These are phyloP conservation scores for Onychorhynchus coronatus DNA, from an alignment of 2,113 vertebrate species.

Conservation along the genomic window DNA sequence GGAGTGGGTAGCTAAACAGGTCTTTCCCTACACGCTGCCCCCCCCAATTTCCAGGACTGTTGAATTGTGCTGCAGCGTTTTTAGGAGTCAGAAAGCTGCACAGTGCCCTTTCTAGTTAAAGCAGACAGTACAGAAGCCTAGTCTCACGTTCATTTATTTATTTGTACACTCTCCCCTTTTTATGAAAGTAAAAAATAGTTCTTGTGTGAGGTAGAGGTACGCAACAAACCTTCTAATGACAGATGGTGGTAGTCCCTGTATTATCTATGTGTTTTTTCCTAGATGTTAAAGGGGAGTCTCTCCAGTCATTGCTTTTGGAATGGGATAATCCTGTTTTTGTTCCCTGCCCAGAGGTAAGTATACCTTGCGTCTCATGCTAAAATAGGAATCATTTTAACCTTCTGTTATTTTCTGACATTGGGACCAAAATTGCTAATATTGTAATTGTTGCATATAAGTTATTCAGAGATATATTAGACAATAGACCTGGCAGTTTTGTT, in stretches of 20 bases:
- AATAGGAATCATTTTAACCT: background rate
- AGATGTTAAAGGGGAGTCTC: constrained; percentile 66
- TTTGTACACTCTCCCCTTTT: background rate
- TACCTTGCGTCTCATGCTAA: background rate
- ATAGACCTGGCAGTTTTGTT: background rate
- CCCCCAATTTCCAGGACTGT: background rate
- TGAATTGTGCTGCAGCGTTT: background rate
- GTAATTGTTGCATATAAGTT: background rate
- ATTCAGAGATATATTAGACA: background rate
- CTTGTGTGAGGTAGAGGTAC: background rate
- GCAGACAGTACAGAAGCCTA: background rate
- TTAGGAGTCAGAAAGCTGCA: background rate
- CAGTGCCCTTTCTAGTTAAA: background rate
- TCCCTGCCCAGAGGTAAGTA: constrained; percentile 80
- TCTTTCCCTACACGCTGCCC: background rate
- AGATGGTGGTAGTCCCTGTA: background rate
- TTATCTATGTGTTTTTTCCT: background rate
- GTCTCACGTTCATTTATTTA: background rate
- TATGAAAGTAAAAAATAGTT: background rate
- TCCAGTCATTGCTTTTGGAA: constrained; percentile 83
- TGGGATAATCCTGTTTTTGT: constrained; percentile 96
- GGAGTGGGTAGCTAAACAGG: background rate
- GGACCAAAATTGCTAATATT: background rate
- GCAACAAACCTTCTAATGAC: background rate
- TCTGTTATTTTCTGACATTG: background rate